Percentiles rank a stretch among this genome's conserved stretches.
phyloP scores from a whole-genome alignment of 2,888 invertebrate genomes.

The Liopterus haemorrhoidalis region DNA sequence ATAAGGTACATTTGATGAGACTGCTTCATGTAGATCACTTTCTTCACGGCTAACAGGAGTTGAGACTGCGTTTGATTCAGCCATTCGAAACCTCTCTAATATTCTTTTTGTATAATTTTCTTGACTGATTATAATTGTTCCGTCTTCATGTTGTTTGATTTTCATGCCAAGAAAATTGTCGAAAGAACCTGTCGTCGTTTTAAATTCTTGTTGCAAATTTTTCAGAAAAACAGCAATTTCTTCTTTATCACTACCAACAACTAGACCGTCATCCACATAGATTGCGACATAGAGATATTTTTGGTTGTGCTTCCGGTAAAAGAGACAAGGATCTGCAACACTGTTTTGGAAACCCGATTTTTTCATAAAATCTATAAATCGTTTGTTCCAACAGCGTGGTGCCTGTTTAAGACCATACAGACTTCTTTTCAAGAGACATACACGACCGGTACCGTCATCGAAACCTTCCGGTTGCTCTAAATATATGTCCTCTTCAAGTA shows the following conservation, averaged over 20 bases:
- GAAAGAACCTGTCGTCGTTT: slow-evolving; percentile 10
- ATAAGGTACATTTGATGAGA: slow-evolving; percentile 7
- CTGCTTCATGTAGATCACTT: slow-evolving; percentile 4
- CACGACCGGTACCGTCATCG: too few relatives aligned
- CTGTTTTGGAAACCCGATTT: too few relatives aligned
- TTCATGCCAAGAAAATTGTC: slow-evolving; percentile 13
- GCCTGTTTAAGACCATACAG: too few relatives aligned
- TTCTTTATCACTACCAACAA: slow-evolving; percentile 3
- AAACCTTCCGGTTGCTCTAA: too few relatives aligned
- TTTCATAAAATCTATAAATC: too few relatives aligned
- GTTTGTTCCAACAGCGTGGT: too few relatives aligned
- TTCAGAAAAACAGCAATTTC: slow-evolving; percentile 5
- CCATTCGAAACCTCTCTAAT: slow-evolving; percentile 10
- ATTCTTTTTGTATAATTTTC: slow-evolving; percentile 10
- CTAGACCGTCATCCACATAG: too few relatives aligned
- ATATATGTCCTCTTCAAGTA: too few relatives aligned
- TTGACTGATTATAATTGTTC: slow-evolving; percentile 8
- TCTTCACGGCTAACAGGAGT: slow-evolving; percentile 15
- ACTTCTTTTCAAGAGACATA: too few relatives aligned
- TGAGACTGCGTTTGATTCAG: slow-evolving; percentile 8
- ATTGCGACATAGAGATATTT: too few relatives aligned
- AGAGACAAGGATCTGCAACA: too few relatives aligned
- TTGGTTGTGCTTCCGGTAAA: too few relatives aligned
- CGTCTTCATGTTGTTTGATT: slow-evolving; percentile 7
- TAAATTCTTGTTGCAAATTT: slow-evolving; percentile 9